A percentile compares a stretch with the other conserved stretches of the same genome.
Evolutionary conservation across 1,140 invertebrate species (phyloP).

Genomic region (Neotoxoptera formosana): DNA sequence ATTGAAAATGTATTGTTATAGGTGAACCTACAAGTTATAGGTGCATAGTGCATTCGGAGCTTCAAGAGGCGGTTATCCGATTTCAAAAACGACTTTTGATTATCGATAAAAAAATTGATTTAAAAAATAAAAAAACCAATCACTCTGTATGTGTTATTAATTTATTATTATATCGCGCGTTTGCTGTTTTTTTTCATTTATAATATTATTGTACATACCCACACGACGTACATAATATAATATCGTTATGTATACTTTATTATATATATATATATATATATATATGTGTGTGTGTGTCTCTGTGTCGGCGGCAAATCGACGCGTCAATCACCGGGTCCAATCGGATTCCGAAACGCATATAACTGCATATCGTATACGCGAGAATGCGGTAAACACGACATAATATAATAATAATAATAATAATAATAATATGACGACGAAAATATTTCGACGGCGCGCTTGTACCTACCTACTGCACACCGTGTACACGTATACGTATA

Average conservation of each 20-base stretch:
- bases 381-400: background rate
- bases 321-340: conserved; percentile 9
- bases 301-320: conserved; percentile 2
- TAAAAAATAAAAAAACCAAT: background rate
- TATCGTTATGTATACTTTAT: too few species aligned
- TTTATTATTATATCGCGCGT: too few species aligned
- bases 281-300: background rate
- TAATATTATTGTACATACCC: background rate
- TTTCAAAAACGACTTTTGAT: too few species aligned
- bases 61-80: too few species aligned
- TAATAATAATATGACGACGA: conserved; percentile 2
- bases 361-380: background rate
- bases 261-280: too few species aligned
- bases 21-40: too few species aligned
- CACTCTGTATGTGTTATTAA: background rate
- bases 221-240: too few species aligned
- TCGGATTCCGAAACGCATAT: conserved; percentile 14
- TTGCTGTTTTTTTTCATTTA: background rate
- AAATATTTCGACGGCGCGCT: background rate
- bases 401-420: background rate
- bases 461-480: too few species aligned
- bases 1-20: background rate
- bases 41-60: too few species aligned
- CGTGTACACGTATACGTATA: background rate
- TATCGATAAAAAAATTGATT: background rate